phyloP scores from a whole-genome alignment of 2,797 vertebrate species.

The Thunnus albacares region DNA sequence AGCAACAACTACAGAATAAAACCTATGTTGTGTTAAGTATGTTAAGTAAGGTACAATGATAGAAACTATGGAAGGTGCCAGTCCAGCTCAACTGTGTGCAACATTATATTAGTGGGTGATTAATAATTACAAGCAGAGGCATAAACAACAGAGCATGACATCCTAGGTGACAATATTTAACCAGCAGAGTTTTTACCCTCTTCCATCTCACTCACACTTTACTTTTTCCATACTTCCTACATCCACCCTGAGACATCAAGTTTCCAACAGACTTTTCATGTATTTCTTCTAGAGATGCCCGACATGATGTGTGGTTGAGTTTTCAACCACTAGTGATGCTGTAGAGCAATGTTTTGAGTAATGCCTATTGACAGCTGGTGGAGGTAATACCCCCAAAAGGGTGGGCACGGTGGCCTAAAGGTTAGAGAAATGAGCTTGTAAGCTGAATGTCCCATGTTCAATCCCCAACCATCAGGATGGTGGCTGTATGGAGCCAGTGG shows the following conservation, averaged over 20 bases:
- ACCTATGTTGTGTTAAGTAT: neutral
- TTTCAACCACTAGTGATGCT: too few species aligned
- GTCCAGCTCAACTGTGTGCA: neutral
- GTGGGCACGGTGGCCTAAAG: neutral
- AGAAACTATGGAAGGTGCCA: neutral
- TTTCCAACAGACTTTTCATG: too few species aligned
- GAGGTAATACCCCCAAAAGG: neutral
- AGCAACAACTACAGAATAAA: too few species aligned
- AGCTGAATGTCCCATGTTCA: neutral
- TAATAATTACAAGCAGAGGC: slow-evolving; percentile 69
- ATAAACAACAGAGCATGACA: slow-evolving; percentile 52
- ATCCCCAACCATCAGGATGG: too few species aligned
- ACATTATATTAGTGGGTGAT: slow-evolving; percentile 59
- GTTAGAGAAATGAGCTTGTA: neutral
- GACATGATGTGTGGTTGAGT: neutral
- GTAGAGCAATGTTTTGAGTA: neutral
- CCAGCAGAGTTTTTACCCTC: neutral
- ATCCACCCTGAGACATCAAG: neutral
- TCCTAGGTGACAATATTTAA: slow-evolving; percentile 71
- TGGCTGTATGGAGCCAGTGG: too few species aligned
- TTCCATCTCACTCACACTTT: neutral
- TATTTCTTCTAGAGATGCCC: neutral
- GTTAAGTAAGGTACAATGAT: neutral
- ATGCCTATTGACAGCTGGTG: neutral
- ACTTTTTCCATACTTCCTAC: slow-evolving; percentile 4